Evolutionary conservation across 2,113 vertebrate species (phyloP), one percentile per base, ranked within the genome.

Genomic region (Proterorhinus semilunaris): DNA sequence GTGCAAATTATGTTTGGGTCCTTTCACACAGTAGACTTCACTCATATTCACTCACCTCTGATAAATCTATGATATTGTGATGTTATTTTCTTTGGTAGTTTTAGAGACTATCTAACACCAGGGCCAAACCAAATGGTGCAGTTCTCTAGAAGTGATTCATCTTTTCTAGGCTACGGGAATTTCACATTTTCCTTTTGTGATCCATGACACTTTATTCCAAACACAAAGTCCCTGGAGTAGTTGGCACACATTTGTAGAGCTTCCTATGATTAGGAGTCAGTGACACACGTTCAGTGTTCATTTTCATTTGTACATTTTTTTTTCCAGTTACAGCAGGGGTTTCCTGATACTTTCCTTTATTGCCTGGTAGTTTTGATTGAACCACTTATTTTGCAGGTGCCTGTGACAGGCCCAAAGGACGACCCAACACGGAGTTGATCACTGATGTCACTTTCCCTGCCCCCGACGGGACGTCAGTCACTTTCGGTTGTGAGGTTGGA

Each of bases 401-500:
- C 2, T 92, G 91, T 55, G 0, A 8, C 27, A 8, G 0, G 52
- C 90, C 86, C 15, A 0, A 0, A 2, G 4, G 4, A 10, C 55
- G 42, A 9, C 0, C 1, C 0, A 63, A 88, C 3, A 80, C 76
- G 75, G 0, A 0, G 44, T 69, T 91, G 59, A 69, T 0, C 1
- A 0, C 1, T 0, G 0, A 10, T 17, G 55, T 44, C 6, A 0
- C 6, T 7, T 10, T 0, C 16, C 0, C 9, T 0, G n/a, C 86
- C 2, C 1, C 8, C 12, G 0, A 81, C 13, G 80, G 78, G 5
- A 0, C 0, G 0, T 0, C 0, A 8, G 82, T 72, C 48, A 10
- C 4, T 0, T 80, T 89, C 51, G 0, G 0, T 1, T 92, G 91
- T 69, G 0, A 0, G 0, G 0, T 0, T 59, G 89, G 91, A 21